Conservation (phyloP, 1,140 invertebrate species). For the Sarcophaga bullata region DNA sequence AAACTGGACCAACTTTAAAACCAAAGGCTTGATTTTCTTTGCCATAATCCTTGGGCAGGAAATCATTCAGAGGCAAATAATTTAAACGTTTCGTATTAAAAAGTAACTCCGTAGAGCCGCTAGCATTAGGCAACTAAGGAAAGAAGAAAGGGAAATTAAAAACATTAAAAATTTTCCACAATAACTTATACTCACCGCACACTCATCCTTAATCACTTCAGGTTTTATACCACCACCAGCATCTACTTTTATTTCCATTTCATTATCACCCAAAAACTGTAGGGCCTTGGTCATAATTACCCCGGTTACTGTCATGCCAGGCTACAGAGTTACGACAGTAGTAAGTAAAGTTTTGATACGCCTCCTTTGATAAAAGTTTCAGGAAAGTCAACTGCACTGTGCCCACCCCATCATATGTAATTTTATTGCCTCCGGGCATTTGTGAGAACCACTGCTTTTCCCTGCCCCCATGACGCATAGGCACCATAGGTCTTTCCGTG, state of each 20-base stretch:
- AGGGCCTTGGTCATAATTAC: slow-evolving; percentile 71
- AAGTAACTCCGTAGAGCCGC: slow-evolving; percentile 80
- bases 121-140: slow-evolving; percentile 68
- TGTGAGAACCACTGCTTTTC: slow-evolving; percentile 79
- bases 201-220: slow-evolving; percentile 73
- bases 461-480: slow-evolving; percentile 67
- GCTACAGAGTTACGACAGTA: slow-evolving; percentile 80
- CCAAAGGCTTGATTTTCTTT: slow-evolving; percentile 83
- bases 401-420: slow-evolving; percentile 80
- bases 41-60: slow-evolving; percentile 81
- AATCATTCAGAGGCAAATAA: slow-evolving; percentile 82
- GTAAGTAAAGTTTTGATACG: slow-evolving; percentile 87
- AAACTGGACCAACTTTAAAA: slow-evolving; percentile 84
- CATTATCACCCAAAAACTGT: slow-evolving; percentile 76
- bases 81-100: slow-evolving; percentile 76
- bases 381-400: slow-evolving; percentile 82
- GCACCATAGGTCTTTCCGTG: slow-evolving; percentile 74
- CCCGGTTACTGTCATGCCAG: slow-evolving; percentile 71
- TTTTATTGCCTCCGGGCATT: slow-evolving; percentile 80
- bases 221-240: slow-evolving; percentile 61
- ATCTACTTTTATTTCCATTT: slow-evolving; percentile 70
- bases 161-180: neutral
- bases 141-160: slow-evolving; percentile 41
- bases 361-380: slow-evolving; percentile 77
- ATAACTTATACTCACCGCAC: slow-evolving; percentile 71